Conservation (phyloP, 2,113 vertebrate genomes). For the Ploceus nigricollis region DNA sequence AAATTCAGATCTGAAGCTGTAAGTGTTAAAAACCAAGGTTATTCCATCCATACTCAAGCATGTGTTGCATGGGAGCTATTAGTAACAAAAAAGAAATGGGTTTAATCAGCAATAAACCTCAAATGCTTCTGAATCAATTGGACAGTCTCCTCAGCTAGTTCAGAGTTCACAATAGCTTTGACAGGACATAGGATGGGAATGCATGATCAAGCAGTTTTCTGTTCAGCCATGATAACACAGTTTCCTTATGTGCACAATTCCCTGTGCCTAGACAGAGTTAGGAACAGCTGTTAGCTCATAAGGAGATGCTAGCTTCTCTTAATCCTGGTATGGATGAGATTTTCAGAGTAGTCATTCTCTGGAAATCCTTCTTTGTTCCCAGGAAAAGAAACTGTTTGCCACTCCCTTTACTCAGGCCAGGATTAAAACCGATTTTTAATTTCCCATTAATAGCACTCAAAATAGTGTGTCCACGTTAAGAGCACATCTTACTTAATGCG, state of each 20-base stretch:
- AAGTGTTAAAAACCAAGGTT: background rate
- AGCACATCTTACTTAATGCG: rapidly evolving
- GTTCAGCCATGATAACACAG: rapidly evolving
- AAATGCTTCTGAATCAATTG: background rate
- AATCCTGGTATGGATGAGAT: background rate
- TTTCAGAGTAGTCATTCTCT: background rate
- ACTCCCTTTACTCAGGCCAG: background rate
- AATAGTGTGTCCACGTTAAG: background rate
- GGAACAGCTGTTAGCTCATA: background rate
- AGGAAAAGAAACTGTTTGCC: background rate
- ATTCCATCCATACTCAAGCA: background rate
- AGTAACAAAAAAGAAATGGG: background rate
- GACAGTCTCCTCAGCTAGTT: background rate
- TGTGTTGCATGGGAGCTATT: background rate
- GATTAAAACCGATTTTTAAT: background rate
- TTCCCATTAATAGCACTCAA: background rate
- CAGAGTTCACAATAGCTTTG: background rate
- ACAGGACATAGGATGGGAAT: background rate
- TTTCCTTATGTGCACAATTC: background rate
- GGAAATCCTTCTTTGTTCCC: background rate
- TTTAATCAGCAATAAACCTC: background rate
- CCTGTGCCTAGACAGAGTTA: background rate
- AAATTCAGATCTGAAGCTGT: background rate
- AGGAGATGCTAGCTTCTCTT: background rate
- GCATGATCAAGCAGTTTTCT: background rate